Evolutionary conservation across 2,888 invertebrate species (phyloP), one percentile per base, ranked within the genome.

Genomic region (Sinotaia quadrata): DNA sequence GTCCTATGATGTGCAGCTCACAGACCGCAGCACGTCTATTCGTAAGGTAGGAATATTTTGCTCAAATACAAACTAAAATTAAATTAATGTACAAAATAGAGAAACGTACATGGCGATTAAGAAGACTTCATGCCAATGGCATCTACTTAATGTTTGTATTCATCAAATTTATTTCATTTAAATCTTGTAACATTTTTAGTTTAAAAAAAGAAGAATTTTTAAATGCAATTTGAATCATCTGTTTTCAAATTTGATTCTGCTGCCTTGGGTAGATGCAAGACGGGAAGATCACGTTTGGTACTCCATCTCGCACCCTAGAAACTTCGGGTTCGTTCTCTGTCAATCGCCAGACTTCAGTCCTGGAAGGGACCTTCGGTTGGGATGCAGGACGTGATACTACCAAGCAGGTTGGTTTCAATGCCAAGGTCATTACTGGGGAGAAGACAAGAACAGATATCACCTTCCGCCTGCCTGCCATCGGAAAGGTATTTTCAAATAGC

Each of bases 341-440:
- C 29, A 52, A 44, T 34, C 59, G 7, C 3, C 59, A 34, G 29
- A 60, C 79, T 77, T 36, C 59, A 60, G 21, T 77, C 75, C 60
- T 71, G 4, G 78, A 79, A 52, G 74, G 69, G 8, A 63, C 70
- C 10, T 67, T 83, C 57, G 73, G 74, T 60, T 84, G 84, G 84
- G 84, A 85, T 76, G 78, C 80, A 37, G 77, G 74, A 21, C 69
- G 73, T 31, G 83, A 83, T 67, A 63, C 70, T 24, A 71, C 69
- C 47, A 82, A 83, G 68, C 76, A 77, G 52, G 68, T 81, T 44
- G 74, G 72, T 21, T 52, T 81, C 36, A 78, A 75, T 29, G 70
- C 76, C 10, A 70, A 69, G 5, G 36, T 80, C 21, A 69, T 71
- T 12, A 74, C 76, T 7, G 60, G 69, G 18, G 70, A 73, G 29